Conservation (phyloP, 2,797 vertebrate genomes). For the Lepilemur septentrionalis region DNA sequence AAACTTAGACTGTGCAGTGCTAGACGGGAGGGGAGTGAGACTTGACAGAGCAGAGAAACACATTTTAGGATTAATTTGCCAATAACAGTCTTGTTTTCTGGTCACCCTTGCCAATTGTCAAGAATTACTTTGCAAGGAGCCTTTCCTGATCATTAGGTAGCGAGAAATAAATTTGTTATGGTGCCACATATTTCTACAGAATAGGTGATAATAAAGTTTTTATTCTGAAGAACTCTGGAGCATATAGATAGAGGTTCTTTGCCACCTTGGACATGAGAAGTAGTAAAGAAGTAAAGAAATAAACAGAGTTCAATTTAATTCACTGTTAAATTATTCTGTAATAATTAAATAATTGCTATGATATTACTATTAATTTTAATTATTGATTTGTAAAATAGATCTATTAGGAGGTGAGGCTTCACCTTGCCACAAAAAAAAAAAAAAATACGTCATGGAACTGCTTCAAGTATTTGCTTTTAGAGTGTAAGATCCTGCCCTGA, state of each 20-base stretch:
- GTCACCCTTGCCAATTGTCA: neutral
- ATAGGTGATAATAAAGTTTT: neutral
- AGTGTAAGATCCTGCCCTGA: neutral
- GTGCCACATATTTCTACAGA: neutral
- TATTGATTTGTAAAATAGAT: neutral
- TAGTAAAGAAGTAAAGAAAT: neutral
- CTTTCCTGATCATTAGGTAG: neutral
- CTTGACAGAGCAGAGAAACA: neutral
- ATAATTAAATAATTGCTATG: neutral
- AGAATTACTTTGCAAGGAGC: neutral
- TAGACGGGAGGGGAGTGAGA: neutral
- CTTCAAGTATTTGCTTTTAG: neutral
- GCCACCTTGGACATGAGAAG: neutral
- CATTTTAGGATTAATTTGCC: neutral
- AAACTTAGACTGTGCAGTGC: neutral
- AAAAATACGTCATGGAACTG: neutral
- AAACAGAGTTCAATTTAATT: slow-evolving; percentile 21
- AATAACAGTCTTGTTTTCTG: neutral
- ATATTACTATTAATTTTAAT: neutral
- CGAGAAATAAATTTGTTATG: neutral
- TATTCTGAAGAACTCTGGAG: neutral
- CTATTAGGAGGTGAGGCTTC: neutral
- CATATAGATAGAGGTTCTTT: neutral
- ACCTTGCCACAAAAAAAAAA: neutral
- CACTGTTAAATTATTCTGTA: neutral